Percentiles rank a stretch among this genome's conserved stretches.
Evolutionary conservation across 2,113 vertebrate genomes (phyloP).

Genomic region (Rhinoptilus africanus): DNA sequence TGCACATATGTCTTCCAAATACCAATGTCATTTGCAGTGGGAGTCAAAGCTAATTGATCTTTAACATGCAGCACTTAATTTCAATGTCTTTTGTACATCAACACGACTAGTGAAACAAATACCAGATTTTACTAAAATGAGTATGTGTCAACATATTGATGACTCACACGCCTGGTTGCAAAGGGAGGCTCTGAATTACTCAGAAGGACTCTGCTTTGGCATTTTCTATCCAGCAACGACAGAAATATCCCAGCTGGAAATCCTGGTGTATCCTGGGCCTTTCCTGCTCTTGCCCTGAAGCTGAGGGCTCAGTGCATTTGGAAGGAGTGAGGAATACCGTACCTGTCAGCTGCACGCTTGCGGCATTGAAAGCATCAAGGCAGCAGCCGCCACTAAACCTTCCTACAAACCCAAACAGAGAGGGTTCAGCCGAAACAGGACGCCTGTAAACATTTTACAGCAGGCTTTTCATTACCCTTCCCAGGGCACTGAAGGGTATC

Average conservation of each 20-base stretch:
- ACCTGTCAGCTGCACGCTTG: rapidly evolving
- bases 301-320: background rate
- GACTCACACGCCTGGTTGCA: background rate
- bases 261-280: background rate
- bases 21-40: background rate
- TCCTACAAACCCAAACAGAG: background rate
- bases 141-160: background rate
- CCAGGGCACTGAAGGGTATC: background rate
- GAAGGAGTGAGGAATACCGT: background rate
- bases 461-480: background rate
- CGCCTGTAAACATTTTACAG: background rate
- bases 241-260: background rate
- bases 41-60: background rate
- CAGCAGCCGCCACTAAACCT: background rate
- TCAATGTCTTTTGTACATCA: background rate
- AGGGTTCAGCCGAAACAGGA: background rate
- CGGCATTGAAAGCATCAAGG: background rate
- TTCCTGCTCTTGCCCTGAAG: background rate
- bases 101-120: background rate
- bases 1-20: background rate
- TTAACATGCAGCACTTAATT: background rate
- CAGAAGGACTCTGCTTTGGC: background rate
- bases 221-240: background rate
- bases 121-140: constrained; percentile 22
- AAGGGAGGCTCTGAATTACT: background rate